Percentiles rank a stretch among this genome's conserved stretches.
These are phyloP conservation scores for Periophthalmodon schlosseri DNA, from an alignment of 2,113 vertebrate species.

Conservation along the genomic window DNA sequence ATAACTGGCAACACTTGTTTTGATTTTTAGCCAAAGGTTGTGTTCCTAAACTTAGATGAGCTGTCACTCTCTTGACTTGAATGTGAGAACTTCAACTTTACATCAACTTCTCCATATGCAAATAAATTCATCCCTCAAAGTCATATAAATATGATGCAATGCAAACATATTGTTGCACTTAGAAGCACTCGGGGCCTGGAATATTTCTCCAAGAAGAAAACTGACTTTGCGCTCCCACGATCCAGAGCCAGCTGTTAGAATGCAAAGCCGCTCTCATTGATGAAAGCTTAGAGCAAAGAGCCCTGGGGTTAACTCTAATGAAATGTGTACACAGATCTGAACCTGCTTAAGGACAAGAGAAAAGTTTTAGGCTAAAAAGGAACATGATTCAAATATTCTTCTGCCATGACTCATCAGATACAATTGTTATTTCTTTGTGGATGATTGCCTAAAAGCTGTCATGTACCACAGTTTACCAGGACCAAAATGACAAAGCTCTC, in stretches of 20 bases:
- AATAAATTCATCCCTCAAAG: neutral
- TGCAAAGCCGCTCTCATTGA: neutral
- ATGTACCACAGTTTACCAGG: slow-evolving; percentile 27
- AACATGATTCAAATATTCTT: slow-evolving; percentile 8
- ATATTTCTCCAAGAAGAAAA: slow-evolving; percentile 13
- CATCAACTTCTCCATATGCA: neutral
- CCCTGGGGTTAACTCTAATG: neutral
- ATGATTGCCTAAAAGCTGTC: slow-evolving; percentile 27
- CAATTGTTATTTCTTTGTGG: slow-evolving; percentile 1
- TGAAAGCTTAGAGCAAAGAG: neutral
- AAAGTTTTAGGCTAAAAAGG: neutral
- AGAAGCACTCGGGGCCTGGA: neutral
- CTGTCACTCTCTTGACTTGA: neutral
- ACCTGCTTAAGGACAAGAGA: neutral
- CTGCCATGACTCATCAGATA: slow-evolving; percentile 13
- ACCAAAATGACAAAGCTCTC: slow-evolving; percentile 37
- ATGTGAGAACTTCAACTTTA: neutral
- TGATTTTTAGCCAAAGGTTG: neutral
- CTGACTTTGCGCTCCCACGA: neutral
- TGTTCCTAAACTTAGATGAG: neutral
- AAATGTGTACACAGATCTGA: neutral
- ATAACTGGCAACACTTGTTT: neutral
- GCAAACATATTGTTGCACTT: neutral
- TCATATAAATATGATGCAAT: slow-evolving; percentile 1
- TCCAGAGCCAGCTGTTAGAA: neutral